A percentile compares a stretch with the other conserved stretches of the same genome.
Evolutionary conservation across 2,888 invertebrate genomes (phyloP).

Genomic region (Quadroppia sp.): DNA sequence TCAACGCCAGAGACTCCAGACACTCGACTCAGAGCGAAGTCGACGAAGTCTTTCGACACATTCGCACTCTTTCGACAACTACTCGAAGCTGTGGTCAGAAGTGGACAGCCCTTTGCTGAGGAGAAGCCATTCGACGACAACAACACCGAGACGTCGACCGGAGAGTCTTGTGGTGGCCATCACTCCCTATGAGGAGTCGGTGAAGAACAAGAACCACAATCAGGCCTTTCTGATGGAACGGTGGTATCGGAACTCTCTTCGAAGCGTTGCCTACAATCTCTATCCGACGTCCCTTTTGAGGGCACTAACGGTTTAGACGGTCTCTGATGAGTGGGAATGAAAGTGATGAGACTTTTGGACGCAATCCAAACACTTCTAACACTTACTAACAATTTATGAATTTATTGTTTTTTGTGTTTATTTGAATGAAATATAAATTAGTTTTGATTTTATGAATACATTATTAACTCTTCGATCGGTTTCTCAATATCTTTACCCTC

Average conservation of each 20-base stretch:
- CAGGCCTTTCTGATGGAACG: constrained; percentile 37
- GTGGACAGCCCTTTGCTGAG: constrained; percentile 27
- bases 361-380: too few species aligned
- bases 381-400: too few species aligned
- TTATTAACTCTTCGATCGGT: too few species aligned
- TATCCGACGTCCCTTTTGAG: constrained; percentile 33
- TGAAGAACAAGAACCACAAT: background rate
- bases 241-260: constrained; percentile 38
- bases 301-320: constrained; percentile 2
- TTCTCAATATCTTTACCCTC: too few species aligned
- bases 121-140: constrained; percentile 8
- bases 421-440: too few species aligned
- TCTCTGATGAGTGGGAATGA: too few species aligned
- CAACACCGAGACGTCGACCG: background rate
- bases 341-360: too few species aligned
- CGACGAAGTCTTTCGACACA: constrained; percentile 4
- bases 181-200: background rate
- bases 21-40: background rate
- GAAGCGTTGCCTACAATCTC: constrained; percentile 39
- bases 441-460: too few species aligned
- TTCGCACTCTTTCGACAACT: constrained; percentile 39
- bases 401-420: too few species aligned
- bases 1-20: background rate
- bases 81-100: constrained; percentile 31
- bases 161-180: constrained; percentile 5